Percentiles rank a stretch among this genome's conserved stretches.
phyloP scores from a whole-genome alignment of 2,113 vertebrate species.

The Phyllopteryx taeniolatus region DNA sequence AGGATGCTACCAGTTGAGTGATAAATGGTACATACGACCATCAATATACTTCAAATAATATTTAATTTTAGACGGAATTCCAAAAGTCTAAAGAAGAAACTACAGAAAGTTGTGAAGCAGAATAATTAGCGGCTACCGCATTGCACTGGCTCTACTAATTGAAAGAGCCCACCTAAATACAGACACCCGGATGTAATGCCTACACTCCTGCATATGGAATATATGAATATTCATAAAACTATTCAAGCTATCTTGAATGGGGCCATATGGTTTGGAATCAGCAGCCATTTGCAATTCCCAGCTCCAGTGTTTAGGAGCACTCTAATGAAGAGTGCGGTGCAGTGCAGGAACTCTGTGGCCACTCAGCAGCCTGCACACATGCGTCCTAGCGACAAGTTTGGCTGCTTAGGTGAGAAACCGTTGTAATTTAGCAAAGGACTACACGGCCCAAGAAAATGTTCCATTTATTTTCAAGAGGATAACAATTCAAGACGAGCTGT shows the following conservation, averaged over 20 bases:
- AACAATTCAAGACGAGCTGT: not conserved
- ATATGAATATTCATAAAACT: constrained; percentile 48
- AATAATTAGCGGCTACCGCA: constrained; percentile 9
- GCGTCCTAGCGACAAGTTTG: not conserved
- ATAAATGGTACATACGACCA: not conserved
- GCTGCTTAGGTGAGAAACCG: constrained; percentile 1
- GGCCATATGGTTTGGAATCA: constrained; percentile 32
- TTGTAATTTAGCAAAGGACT: not conserved
- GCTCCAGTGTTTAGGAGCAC: constrained; percentile 18
- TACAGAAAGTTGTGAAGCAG: constrained; percentile 4
- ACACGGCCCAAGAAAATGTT: not conserved
- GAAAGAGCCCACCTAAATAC: constrained; percentile 13
- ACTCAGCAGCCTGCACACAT: constrained; percentile 16
- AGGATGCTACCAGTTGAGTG: not conserved
- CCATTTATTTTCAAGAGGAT: not conserved
- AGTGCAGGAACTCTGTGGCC: constrained; percentile 23
- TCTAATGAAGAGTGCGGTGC: constrained; percentile 20
- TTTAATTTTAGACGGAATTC: not conserved
- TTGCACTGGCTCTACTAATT: constrained; percentile 16
- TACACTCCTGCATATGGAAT: constrained; percentile 14
- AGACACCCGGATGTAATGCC: constrained; percentile 10
- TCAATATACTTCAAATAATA: not conserved
- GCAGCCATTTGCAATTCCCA: constrained; percentile 28
- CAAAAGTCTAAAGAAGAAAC: not conserved
- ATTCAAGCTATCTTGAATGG: constrained; percentile 19